Evolutionary conservation across 2,113 vertebrate species (phyloP), one percentile per base, ranked within the genome.

Genomic region (Sigmodon hispidus): DNA sequence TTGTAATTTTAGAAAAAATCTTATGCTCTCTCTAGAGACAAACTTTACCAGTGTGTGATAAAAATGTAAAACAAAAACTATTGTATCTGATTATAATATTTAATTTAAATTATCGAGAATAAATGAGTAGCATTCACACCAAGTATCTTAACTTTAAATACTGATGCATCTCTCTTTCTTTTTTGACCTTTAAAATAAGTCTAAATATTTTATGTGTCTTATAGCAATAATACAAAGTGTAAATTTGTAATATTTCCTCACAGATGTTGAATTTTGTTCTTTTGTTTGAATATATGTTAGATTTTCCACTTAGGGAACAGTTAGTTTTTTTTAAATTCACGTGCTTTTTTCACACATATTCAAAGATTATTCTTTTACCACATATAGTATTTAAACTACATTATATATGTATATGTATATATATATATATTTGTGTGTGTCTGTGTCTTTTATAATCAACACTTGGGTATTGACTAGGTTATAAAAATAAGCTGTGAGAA

Each of bases 1-100:
- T 84, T 85, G 15, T 40, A 95, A 92, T 85, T 96, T 81, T 13
- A 63, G 59, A 59, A 94, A 93, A 83, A 79, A 34, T 26, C n/a
- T 17, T 69, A 36, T 0, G 31, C 12, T 84, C 4, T 84, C 4
- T 26, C 9, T 8, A n/a, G 79, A 87, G 24, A 61, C 34, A 80
- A 76, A 88, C 1, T 69, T 24, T 55, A 24, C 7, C 8, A 87
- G 48, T 70, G 21, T 79, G 24, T 59, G 45, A 89, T 15, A 2
- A 73, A 83, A 84, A 76, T 43, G 22, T 4, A 2, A 22, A 93
- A 86, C 91, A 59, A 70, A 17, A 67, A 84, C 69, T 34, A 57
- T 29, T 87, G 40, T 61, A 61, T 61, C 3, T 43, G n/a, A 89
- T 83, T n/a, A 50, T 72, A 76, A 72, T 67, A 93, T 57, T 50